Base-by-base conservation (phyloP, 2,113 vertebrate species). In the Gila orcuttii region DNA sequence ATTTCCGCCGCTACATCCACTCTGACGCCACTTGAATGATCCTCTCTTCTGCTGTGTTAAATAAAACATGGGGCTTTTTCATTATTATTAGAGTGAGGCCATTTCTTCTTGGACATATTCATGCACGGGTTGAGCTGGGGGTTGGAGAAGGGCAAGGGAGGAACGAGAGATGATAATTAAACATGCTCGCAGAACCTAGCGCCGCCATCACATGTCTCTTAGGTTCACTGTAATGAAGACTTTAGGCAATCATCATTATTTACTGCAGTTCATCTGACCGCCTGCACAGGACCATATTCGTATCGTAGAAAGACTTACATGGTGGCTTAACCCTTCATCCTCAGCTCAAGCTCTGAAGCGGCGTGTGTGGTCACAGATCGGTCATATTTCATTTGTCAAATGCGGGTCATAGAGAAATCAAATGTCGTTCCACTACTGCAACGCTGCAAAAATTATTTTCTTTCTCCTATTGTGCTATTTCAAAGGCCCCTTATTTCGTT, bases 171-270 rank as follows among this genome's bases (percentile, higher is more conserved):
- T 89, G 90, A 90, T 92, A 92, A 94, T 94, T 93, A 94, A 92
- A 94, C 89, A 87, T 84, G 76, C 86, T 88, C 86, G 86, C 91
- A 92, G 88, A 89, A 91, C 87, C 86, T 88, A 87, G 60, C 74
- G 85, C 78, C 91, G 87, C 91, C 87, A 79, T 71, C 79, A 88
- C 89, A 82, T 91, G 88, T 88, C 78, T 87, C 85, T 85, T 83
- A 91, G 88, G 91, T 90, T 89, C 76, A 87, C 87, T 91, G 90
- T 90, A 94, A 90, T 92, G 91, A 93, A 92, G 90, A 90, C 88
- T 82, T 83, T 4, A 85, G 87, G 86, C 83, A 39, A 82, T 90
- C 92, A 92, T 91, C 86, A 91, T 93, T 91, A 90, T 93, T 94
- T 94, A 92, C 90, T 88, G 90, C 86, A 86, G 77, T 9, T 25